phyloP scores from a whole-genome alignment of 2,113 vertebrate genomes.

The Todiramphus chloris region DNA sequence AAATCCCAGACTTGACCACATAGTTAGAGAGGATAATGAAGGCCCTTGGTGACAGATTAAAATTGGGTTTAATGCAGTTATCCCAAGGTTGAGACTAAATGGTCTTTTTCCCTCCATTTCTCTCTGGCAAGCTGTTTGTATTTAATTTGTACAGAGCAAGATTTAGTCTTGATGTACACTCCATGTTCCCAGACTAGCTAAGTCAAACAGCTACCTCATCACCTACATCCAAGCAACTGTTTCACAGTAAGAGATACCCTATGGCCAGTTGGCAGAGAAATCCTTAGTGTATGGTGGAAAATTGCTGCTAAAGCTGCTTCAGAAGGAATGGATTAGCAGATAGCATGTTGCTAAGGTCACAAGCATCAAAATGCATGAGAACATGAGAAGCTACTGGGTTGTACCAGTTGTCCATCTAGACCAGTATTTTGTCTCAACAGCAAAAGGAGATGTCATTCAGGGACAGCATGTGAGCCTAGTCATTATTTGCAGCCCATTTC shows the following conservation, averaged over 20 bases:
- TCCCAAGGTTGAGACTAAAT: background rate
- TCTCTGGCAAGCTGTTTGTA: conserved; percentile 3
- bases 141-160: background rate
- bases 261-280: background rate
- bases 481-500: background rate
- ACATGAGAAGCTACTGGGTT: background rate
- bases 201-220: background rate
- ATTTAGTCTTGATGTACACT: background rate
- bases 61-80: background rate
- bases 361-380: background rate
- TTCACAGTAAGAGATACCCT: background rate
- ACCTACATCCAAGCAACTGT: background rate
- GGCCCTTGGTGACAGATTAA: background rate
- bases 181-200: background rate
- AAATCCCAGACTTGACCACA: background rate
- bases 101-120: background rate
- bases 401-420: background rate
- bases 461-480: background rate
- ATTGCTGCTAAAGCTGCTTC: background rate
- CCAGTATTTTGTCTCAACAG: background rate
- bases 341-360: background rate
- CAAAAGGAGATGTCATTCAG: background rate
- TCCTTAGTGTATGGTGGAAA: background rate
- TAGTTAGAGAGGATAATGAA: background rate
- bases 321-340: background rate